phyloP scores from a whole-genome alignment of 2,797 vertebrate genomes.

The Siniperca undulata region DNA sequence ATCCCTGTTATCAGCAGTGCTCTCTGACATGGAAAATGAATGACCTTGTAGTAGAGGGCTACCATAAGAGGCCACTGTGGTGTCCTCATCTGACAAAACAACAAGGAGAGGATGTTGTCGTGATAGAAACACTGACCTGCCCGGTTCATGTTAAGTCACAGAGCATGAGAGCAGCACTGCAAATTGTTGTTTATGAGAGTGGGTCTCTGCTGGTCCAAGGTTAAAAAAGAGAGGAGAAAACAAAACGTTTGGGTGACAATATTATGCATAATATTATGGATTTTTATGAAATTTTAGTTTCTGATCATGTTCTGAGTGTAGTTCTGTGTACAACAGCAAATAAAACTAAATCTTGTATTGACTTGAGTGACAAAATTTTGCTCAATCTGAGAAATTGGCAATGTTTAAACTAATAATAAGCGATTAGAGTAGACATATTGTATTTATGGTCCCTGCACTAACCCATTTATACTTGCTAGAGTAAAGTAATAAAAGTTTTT shows the following conservation, averaged over 20 bases:
- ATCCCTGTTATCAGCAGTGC: slow-evolving; percentile 41
- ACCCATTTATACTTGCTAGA: slow-evolving; percentile 1
- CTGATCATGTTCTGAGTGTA: not conserved
- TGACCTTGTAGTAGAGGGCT: slow-evolving; percentile 34
- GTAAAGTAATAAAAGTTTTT: not conserved
- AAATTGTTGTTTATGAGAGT: not conserved
- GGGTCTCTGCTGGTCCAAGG: not conserved
- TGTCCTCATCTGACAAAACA: slow-evolving; percentile 35
- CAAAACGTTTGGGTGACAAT: not conserved
- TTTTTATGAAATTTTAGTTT: no score
- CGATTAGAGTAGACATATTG: slow-evolving; percentile 5
- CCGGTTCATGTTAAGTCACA: slow-evolving; percentile 6
- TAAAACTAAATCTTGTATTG: not conserved
- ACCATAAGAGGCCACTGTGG: not conserved
- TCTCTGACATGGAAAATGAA: slow-evolving; percentile 36
- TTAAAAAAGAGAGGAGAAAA: not conserved
- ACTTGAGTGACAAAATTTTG: not conserved
- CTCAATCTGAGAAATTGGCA: not conserved
- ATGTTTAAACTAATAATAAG: not conserved
- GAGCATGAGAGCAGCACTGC: not conserved
- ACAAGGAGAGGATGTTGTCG: slow-evolving; percentile 50
- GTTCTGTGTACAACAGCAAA: not conserved
- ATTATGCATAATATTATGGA: not conserved
- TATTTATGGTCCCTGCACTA: not conserved
- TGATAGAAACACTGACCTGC: slow-evolving; percentile 35